These are phyloP conservation scores for Hyphantria cunea DNA, from an alignment of 1,140 invertebrate genomes.

Conservation along the genomic window DNA sequence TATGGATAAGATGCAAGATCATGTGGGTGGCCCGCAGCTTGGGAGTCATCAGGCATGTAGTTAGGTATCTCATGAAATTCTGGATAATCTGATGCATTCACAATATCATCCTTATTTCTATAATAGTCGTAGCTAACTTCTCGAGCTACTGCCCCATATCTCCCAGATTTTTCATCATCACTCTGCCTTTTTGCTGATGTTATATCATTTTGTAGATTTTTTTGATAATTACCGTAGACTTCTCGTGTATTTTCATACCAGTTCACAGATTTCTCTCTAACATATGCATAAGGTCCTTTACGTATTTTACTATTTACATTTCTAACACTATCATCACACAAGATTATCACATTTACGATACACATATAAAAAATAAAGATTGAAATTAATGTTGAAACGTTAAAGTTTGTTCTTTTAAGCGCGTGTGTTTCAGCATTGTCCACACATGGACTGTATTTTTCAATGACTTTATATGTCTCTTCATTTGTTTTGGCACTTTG, in stretches of 20 bases:
- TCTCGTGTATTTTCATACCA: slow-evolving; percentile 36
- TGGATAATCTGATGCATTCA: slow-evolving; percentile 41
- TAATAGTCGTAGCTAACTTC: slow-evolving; percentile 54
- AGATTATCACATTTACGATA: slow-evolving; percentile 75
- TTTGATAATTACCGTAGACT: slow-evolving; percentile 26
- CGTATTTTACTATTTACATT: slow-evolving; percentile 53
- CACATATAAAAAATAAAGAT: slow-evolving; percentile 63
- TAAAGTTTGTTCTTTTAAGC: slow-evolving; percentile 55
- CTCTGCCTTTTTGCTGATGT: slow-evolving; percentile 40
- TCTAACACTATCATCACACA: slow-evolving; percentile 75
- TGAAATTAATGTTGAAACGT: slow-evolving; percentile 46
- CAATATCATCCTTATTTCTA: slow-evolving; percentile 53
- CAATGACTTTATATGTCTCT: slow-evolving; percentile 30
- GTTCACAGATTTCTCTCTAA: slow-evolving; percentile 23
- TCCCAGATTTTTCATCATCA: slow-evolving; percentile 52
- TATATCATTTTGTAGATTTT: slow-evolving; percentile 41
- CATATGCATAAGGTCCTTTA: slow-evolving; percentile 26
- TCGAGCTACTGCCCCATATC: slow-evolving; percentile 44
- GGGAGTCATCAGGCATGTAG: slow-evolving; percentile 80
- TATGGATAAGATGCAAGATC: slow-evolving; percentile 60
- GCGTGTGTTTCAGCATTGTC: slow-evolving; percentile 72
- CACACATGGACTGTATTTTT: slow-evolving; percentile 51
- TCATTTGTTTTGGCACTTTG: slow-evolving; percentile 32
- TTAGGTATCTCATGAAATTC: slow-evolving; percentile 38
- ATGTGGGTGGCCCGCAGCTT: slow-evolving; percentile 73